These are phyloP conservation scores for Himalopsyche anomala DNA, from an alignment of 2,888 invertebrate genomes.

Conservation along the genomic window DNA sequence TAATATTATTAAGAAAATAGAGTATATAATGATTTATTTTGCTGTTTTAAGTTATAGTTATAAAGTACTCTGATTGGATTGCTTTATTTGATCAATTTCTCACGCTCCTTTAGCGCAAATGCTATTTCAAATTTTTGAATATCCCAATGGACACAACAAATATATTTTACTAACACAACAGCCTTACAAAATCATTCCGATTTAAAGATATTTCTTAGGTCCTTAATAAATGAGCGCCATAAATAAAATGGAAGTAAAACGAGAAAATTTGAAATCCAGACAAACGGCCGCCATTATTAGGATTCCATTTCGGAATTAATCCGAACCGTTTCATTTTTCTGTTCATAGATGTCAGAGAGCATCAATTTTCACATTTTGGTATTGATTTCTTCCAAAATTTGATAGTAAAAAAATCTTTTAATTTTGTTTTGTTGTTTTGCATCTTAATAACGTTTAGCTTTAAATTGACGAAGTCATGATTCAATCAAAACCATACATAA, in stretches of 20 bases:
- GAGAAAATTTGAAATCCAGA: slow-evolving; percentile 54
- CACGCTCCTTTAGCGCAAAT: background rate
- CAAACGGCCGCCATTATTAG: slow-evolving; percentile 48
- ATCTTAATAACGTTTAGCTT: too few relatives aligned
- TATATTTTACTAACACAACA: background rate
- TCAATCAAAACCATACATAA: too few relatives aligned
- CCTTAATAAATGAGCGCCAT: slow-evolving; percentile 50
- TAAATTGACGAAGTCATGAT: too few relatives aligned
- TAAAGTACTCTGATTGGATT: too few relatives aligned
- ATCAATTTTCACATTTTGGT: background rate
- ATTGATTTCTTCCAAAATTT: too few relatives aligned
- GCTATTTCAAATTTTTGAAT: background rate
- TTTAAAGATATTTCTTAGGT: slow-evolving; percentile 11
- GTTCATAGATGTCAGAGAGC: background rate
- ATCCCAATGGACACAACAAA: background rate
- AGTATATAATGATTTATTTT: too few relatives aligned
- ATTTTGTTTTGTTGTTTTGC: too few relatives aligned
- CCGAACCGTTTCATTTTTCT: slow-evolving; percentile 23
- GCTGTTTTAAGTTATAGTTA: too few relatives aligned
- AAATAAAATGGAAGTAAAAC: slow-evolving; percentile 49
- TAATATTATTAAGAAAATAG: too few relatives aligned
- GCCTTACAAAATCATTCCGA: background rate
- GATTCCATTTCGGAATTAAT: slow-evolving; percentile 54
- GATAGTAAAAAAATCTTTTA: too few relatives aligned
- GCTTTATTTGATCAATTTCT: background rate